Base-by-base conservation (phyloP, 2,113 vertebrate genomes). In the Piaya cayana region DNA sequence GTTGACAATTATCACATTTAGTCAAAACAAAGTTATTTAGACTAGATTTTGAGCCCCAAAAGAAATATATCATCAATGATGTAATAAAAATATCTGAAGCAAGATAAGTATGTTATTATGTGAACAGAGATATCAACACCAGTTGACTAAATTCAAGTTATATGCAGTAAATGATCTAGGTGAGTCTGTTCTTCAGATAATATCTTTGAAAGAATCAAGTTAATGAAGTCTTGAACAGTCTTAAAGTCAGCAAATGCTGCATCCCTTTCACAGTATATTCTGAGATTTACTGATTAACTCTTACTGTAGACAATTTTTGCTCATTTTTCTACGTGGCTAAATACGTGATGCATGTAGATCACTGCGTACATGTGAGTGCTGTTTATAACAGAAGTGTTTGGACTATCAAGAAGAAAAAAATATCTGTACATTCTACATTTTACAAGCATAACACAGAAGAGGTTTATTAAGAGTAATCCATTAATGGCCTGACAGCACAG, bases 211-310 rank as follows among this genome's bases (percentile, higher is more conserved):
- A 90, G n/a, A 93, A 68, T 45, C 34, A 70, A 90, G 39, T 53
- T 79, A 79, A 88, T 93, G 23, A 82, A 77, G n/a, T 90, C 17
- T 37, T 94, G 56, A 65, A 83, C 0, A 1, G 15, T 81, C 77
- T 70, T 76, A 86, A 86, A 94, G 68, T 80, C 76, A 93, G 83
- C 43, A 93, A 92, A 88, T 56, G 55, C 29, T 72, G 22, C 71
- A 83, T 69, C 12, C 15, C 11, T 85, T 71, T 76, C 64, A 82
- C 58, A 63, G 18, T 59, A 37, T 63, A 82, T 95, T 86, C 18
- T 9, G 62, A 72, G 37, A 45, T 11, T 49, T 81, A 91, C 6
- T 71, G 64, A 84, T 91, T 89, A 86, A 45, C n/a, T 68, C 58
- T 74, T 62, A 60, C 22, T 64, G 30, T 75, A 64, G 91, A 81